Evolutionary conservation across 2,888 invertebrate species (phyloP), one percentile per base, ranked within the genome.

Genomic region (Apamea monoglypha): DNA sequence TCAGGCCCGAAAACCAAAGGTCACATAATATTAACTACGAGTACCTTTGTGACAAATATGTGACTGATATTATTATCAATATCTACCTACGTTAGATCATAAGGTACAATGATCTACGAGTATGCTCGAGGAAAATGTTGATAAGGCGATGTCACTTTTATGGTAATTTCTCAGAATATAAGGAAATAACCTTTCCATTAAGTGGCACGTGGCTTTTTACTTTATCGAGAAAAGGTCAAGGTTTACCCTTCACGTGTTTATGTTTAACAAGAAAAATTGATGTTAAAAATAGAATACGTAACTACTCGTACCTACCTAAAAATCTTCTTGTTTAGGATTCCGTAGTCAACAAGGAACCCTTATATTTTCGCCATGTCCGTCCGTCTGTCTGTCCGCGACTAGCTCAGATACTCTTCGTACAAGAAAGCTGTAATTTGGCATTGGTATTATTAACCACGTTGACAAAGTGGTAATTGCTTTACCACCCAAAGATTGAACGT

Each of bases 131-230:
- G 50, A 61, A 66, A 74, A 72, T 77, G 47, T 74, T 74, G 67
- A 53, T 73, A 64, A 44, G 32, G 56, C 47, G 40, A 80, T 64
- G 68, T 79, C 82, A 83, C 76, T 81, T 74, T 78, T 82, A 87
- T 87, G 84, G 72, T 80, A 84, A 87, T 84, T 78, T 87, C 73
- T 68, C 36, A 63, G 75, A 74, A 68, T 80, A 83, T 64, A 61
- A 74, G 73, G 76, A 78, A 85, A 81, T 64, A 84, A 70, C 71
- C 76, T 68, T 76, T 80, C 67, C 47, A 80, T 76, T 61, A 80
- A 36, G 36, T 61, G 73, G 70, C 67, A 73, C 66, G 61, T 69
- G 29, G 14, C 67, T 70, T 71, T 74, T 67, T 53, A 70, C 40
- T 56, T 56, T 36, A 64, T 61, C n/a, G 7, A 63, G 29, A 21